Evolutionary conservation across 1,140 invertebrate species (phyloP).

Genomic region (Drosophila neocordata): DNA sequence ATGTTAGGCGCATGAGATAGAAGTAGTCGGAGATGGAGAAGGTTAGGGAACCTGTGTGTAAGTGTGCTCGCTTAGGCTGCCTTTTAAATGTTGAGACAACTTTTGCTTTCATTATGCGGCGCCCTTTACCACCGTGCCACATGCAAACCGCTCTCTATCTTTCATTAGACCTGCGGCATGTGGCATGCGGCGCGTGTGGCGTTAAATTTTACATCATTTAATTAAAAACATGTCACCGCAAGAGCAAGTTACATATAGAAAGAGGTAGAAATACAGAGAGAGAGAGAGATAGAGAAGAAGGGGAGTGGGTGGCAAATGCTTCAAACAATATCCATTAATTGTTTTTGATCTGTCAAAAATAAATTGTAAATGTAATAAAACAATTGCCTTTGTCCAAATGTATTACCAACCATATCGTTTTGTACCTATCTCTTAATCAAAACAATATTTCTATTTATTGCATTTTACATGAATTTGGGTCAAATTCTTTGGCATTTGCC

Average conservation of each 20-base stretch:
- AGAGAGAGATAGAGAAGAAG: not conserved
- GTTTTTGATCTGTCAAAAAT: conserved; percentile 26
- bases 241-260: not conserved
- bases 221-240: conserved; percentile 61
- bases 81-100: conserved; percentile 34
- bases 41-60: conserved; percentile 1
- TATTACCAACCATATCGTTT: not conserved
- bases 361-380: conserved; percentile 50
- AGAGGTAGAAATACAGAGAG: not conserved
- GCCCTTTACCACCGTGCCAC: conserved; percentile 2
- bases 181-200: conserved; percentile 46
- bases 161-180: conserved; percentile 42
- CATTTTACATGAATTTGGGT: conserved; percentile 48
- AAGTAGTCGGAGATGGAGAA: not conserved
- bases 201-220: conserved; percentile 67
- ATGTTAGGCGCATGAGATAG: not conserved
- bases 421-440: conserved; percentile 34
- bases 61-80: conserved; percentile 30
- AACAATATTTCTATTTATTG: conserved; percentile 36
- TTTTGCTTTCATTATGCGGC: conserved; percentile 19
- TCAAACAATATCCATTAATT: conserved; percentile 32
- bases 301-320: not conserved
- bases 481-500: conserved; percentile 28
- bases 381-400: not conserved
- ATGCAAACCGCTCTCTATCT: conserved; percentile 1